Conservation (phyloP, 2,113 vertebrate genomes). For the Verasper variegatus region DNA sequence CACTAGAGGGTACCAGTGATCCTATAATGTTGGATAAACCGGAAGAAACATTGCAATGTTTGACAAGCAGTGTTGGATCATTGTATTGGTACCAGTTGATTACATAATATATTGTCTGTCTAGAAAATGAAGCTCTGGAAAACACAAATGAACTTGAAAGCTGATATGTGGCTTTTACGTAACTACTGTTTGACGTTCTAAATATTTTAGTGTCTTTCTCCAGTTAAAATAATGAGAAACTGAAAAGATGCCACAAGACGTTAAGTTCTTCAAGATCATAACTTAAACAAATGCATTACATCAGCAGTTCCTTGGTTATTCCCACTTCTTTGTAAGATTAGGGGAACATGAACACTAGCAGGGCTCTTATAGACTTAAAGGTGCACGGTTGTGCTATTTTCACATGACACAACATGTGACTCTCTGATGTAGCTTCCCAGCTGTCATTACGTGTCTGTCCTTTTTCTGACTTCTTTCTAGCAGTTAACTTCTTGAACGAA, state of each 20-base stretch:
- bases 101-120: background rate
- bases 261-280: background rate
- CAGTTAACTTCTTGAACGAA: background rate
- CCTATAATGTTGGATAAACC: background rate
- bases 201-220: background rate
- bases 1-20: constrained; percentile 66
- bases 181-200: background rate
- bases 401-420: constrained; percentile 34
- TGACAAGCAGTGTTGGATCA: background rate
- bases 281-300: background rate
- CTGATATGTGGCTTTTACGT: constrained; percentile 2
- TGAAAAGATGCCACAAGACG: background rate
- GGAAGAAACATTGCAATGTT: background rate
- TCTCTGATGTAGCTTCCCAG: constrained; percentile 2
- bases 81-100: background rate
- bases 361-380: background rate
- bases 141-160: background rate
- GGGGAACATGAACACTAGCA: background rate
- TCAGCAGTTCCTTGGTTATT: background rate
- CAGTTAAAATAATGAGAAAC: background rate
- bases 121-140: background rate
- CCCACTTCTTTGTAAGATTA: background rate
- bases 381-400: constrained; percentile 8
- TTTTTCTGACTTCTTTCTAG: background rate
- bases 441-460: background rate